A percentile compares a stretch with the other conserved stretches of the same genome.
These are phyloP conservation scores for Chymomyza costata DNA, from an alignment of 1,140 invertebrate species.

Conservation along the genomic window DNA sequence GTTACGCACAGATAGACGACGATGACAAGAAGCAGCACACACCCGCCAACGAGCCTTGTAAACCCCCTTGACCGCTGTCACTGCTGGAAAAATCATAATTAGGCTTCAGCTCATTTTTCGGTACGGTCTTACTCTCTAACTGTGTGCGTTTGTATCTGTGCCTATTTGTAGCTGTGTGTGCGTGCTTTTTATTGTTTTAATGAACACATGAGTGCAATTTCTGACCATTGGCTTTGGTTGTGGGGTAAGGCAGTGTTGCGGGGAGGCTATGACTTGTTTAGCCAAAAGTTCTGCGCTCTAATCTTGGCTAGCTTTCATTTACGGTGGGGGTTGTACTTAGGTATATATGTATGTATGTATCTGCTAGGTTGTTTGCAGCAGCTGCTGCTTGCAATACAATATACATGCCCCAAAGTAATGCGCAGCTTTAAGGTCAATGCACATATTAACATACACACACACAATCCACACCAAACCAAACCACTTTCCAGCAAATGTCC, in stretches of 20 bases:
- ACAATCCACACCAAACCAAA: no score
- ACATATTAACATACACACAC: conserved; percentile 23
- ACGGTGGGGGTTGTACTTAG: neutral
- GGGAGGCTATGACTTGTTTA: neutral
- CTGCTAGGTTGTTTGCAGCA: neutral
- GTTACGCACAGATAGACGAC: conserved; percentile 70
- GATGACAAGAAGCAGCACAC: no score
- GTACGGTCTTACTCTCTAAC: neutral
- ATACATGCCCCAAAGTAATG: conserved; percentile 1
- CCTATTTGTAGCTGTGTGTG: conserved; percentile 27
- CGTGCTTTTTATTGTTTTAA: conserved; percentile 67
- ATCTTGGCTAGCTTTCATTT: conserved; percentile 12
- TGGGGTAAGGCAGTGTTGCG: conserved; percentile 4
- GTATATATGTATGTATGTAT: neutral
- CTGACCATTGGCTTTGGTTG: conserved; percentile 2
- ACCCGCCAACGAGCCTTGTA: conserved; percentile 15
- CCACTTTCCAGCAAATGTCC: no score
- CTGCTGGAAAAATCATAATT: conserved; percentile 68
- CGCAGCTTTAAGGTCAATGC: no score
- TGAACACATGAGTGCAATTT: conserved; percentile 64
- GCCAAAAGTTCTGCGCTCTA: conserved; percentile 24
- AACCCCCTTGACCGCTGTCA: conserved; percentile 56
- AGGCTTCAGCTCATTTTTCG: conserved; percentile 39
- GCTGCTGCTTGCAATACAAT: neutral
- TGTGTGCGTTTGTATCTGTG: neutral